Base-by-base conservation (phyloP, 1,140 invertebrate species). In the Leptinotarsa lineolata region DNA sequence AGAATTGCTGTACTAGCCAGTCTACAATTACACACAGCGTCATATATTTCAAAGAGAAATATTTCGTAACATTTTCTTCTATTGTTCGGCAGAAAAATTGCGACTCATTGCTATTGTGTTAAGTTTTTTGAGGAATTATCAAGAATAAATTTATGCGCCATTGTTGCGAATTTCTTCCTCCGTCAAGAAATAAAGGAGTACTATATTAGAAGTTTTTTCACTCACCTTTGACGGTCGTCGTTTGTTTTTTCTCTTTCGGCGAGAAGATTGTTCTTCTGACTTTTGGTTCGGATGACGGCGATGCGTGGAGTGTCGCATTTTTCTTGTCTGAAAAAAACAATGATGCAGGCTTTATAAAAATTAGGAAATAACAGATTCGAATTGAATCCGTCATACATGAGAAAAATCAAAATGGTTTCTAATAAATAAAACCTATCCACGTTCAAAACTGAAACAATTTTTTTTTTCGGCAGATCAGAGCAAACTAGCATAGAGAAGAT, bases 161-260 rank as follows among this genome's bases (percentile, higher is more conserved):
- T 54, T 54, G 48, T 54, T 15, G n/a, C 48, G 48, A 16, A 13
- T 54, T 54, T 54, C 15, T 30, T 8, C 2, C 8, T 39, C 11
- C 11, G 8, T 3, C 30, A 39, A 39, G 30, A 11, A 39, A 39
- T 39, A 39, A 30, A 8, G 30, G 30, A 11, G 30, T 39, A 39
- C 8, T 11, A 39, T 11, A 39, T 39, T 11, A 39, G 16, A 15
- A 4, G 0, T 54, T 54, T 13, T 54, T 54, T 54, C 48, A 70
- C 77, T 78, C 65, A 78, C 77, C 77, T 76, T 78, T 78, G 59
- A 58, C 72, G 6, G 45, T 63, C 13, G 65, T 58, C 21, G 68
- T 54, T 54, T 54, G 74, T 61, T 77, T 75, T 59, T 76, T 77
- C 18, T 77, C 74, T 73, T 77, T 77, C 11, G 68, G 44, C 18